Evolutionary conservation across 2,797 vertebrate genomes (phyloP).

Genomic region (Hemitrygon akajei): DNA sequence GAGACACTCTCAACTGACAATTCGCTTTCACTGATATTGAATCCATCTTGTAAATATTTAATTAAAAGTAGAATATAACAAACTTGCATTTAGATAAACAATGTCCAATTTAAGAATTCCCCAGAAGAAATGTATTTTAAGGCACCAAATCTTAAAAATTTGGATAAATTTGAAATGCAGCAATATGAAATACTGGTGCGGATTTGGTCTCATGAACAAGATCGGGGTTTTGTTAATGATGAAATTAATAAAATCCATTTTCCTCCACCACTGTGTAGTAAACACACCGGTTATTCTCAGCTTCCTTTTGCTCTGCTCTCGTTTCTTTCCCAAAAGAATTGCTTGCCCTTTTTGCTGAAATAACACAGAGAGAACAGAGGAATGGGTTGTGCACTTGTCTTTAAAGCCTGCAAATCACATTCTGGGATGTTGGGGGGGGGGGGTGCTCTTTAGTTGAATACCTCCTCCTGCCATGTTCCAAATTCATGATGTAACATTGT

Average conservation of each 20-base stretch:
- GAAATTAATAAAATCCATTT: neutral
- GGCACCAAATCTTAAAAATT: neutral
- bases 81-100: neutral
- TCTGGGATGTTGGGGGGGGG: no score
- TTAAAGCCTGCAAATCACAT: neutral
- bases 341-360: neutral
- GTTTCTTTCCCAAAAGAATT: neutral
- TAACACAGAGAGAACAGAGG: neutral
- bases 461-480: neutral
- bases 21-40: neutral
- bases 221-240: neutral
- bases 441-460: neutral
- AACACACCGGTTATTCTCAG: neutral
- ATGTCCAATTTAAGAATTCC: slow-evolving; percentile 3
- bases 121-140: neutral
- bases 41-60: slow-evolving; percentile 22
- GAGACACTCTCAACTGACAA: neutral
- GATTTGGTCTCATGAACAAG: neutral
- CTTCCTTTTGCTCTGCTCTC: neutral
- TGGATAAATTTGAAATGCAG: neutral
- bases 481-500: neutral
- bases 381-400: no score
- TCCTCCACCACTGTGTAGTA: neutral
- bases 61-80: neutral
- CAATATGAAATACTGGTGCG: slow-evolving; percentile 23